These are phyloP conservation scores for Oxygymnocypris stewartii DNA, from an alignment of 2,113 vertebrate genomes.

Conservation along the genomic window DNA sequence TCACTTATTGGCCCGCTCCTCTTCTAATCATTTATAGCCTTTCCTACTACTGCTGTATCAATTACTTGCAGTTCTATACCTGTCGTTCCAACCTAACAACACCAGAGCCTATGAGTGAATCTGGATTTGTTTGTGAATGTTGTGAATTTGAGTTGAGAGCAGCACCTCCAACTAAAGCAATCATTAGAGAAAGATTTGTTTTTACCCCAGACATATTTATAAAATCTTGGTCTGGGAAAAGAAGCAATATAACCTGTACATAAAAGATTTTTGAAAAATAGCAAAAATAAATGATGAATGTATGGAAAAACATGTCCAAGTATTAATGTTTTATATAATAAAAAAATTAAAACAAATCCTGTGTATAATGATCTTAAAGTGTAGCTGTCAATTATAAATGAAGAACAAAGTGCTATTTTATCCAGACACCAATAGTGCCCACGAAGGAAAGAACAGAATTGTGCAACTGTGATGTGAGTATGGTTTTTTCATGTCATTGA, in stretches of 20 bases:
- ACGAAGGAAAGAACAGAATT: conserved; percentile 32
- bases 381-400: background rate
- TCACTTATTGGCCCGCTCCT: background rate
- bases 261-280: background rate
- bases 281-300: background rate
- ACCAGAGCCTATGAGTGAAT: background rate
- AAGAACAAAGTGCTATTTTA: conserved; percentile 46
- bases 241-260: background rate
- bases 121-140: background rate
- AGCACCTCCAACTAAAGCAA: background rate
- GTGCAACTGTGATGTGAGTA: conserved; percentile 9
- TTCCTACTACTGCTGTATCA: background rate
- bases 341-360: background rate
- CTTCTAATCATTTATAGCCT: background rate
- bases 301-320: background rate
- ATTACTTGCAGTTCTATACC: background rate
- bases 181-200: background rate
- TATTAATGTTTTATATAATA: background rate
- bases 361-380: no score
- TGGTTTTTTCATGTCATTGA: background rate
- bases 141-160: no score
- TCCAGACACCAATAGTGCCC: conserved; percentile 54
- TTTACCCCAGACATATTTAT: background rate
- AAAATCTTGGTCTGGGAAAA: background rate
- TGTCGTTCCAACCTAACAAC: background rate